These are phyloP conservation scores for Mesochorus sp. DNA, from an alignment of 2,888 invertebrate species.

Conservation along the genomic window DNA sequence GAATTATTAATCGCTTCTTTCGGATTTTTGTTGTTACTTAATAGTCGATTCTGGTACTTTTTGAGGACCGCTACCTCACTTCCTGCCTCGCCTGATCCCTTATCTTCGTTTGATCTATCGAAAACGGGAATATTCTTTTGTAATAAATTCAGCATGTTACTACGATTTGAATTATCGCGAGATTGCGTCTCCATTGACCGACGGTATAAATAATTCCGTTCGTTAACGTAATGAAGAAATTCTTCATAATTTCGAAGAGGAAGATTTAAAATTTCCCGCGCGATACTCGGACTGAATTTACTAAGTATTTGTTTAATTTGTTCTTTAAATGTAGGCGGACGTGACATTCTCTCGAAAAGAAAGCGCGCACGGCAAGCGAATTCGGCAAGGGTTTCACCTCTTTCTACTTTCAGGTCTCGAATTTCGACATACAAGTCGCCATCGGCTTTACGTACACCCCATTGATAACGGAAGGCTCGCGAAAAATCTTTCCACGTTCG, in stretches of 20 bases:
- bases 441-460: slow-evolving; percentile 49
- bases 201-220: slow-evolving; percentile 40
- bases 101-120: not conserved
- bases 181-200: slow-evolving; percentile 11
- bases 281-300: slow-evolving; percentile 50
- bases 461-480: slow-evolving; percentile 50
- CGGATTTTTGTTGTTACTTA: not conserved
- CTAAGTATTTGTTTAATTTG: slow-evolving; percentile 51
- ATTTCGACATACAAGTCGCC: slow-evolving; percentile 34
- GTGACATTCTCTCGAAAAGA: slow-evolving; percentile 52
- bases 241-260: slow-evolving; percentile 3
- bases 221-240: slow-evolving; percentile 45
- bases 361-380: slow-evolving; percentile 51
- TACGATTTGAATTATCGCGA: not conserved
- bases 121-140: not conserved
- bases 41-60: not conserved
- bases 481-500: slow-evolving; percentile 47
- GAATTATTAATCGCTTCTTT: slow-evolving; percentile 2
- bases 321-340: slow-evolving; percentile 37
- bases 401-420: slow-evolving; percentile 36
- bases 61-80: not conserved
- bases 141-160: not conserved
- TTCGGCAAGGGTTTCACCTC: slow-evolving; percentile 44
- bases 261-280: slow-evolving; percentile 40
- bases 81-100: too few species aligned